Evolutionary conservation across 1,140 invertebrate genomes (phyloP).

Genomic region (Zaprionus vittiger): DNA sequence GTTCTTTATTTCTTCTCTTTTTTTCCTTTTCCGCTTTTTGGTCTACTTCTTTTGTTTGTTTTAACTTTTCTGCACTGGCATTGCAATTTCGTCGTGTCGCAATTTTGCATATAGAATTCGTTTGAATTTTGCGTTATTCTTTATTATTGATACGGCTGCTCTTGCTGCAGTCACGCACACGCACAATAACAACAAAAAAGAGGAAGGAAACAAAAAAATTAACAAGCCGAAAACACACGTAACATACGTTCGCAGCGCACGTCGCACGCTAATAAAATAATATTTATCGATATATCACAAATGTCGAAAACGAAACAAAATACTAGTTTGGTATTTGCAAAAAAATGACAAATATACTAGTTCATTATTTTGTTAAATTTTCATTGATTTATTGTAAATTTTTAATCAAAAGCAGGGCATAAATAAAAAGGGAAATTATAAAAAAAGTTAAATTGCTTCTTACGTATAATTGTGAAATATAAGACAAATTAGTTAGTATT

Average conservation of each 20-base stretch:
- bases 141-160: conserved; percentile 19
- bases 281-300: conserved; percentile 34
- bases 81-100: conserved; percentile 12
- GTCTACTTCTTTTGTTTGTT: conserved; percentile 52
- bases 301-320: conserved; percentile 7
- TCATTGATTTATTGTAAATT: neutral
- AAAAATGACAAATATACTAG: conserved; percentile 28
- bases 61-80: conserved; percentile 37
- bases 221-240: conserved; percentile 53
- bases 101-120: neutral
- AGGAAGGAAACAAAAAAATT: conserved; percentile 50
- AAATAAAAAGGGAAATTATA: neutral
- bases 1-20: conserved; percentile 18
- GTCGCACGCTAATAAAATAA: conserved; percentile 51
- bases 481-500: neutral
- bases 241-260: conserved; percentile 53
- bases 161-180: conserved; percentile 35
- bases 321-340: conserved; percentile 33
- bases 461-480: neutral
- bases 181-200: conserved; percentile 50
- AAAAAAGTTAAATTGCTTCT: neutral
- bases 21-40: conserved; percentile 1
- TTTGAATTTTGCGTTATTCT: conserved; percentile 8
- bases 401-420: neutral
- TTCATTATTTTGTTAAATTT: neutral